Evolutionary conservation across 2,797 vertebrate genomes (phyloP).

Genomic region (Sebastes vulpes): DNA sequence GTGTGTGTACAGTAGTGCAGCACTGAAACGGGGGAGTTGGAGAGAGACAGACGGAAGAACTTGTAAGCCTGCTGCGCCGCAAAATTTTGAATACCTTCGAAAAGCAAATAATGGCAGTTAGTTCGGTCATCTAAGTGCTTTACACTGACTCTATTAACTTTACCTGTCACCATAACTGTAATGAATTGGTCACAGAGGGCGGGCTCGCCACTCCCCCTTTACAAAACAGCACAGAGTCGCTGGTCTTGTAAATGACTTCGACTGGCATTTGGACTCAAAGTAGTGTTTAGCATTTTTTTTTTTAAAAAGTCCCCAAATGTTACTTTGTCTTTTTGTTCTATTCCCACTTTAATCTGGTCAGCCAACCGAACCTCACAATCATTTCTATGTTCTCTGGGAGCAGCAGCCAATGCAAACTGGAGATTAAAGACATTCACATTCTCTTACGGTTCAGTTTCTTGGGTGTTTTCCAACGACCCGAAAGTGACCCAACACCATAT

Average conservation of each 20-base stretch:
- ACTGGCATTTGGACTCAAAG: slow-evolving; percentile 45
- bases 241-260: slow-evolving; percentile 37
- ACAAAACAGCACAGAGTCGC: neutral
- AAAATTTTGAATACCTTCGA: too few species aligned
- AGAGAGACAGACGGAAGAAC: too few species aligned
- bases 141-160: slow-evolving; percentile 13
- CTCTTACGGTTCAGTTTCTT: slow-evolving; percentile 8
- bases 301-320: slow-evolving; percentile 1
- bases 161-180: slow-evolving; percentile 17
- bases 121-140: neutral
- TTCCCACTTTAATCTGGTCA: slow-evolving; percentile 6
- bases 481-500: slow-evolving; percentile 3
- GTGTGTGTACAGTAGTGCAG: too few species aligned
- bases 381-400: slow-evolving; percentile 7
- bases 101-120: too few species aligned
- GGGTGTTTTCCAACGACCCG: slow-evolving; percentile 16
- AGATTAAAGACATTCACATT: slow-evolving; percentile 19
- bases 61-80: too few species aligned
- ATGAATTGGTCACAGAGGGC: slow-evolving; percentile 40
- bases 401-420: slow-evolving; percentile 8
- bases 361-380: slow-evolving; percentile 12
- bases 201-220: neutral
- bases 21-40: too few species aligned
- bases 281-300: slow-evolving; percentile 35
- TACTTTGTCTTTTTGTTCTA: slow-evolving; percentile 29